These are phyloP conservation scores for Bos indicus DNA, from an alignment of 2,113 vertebrate species.

Conservation along the genomic window DNA sequence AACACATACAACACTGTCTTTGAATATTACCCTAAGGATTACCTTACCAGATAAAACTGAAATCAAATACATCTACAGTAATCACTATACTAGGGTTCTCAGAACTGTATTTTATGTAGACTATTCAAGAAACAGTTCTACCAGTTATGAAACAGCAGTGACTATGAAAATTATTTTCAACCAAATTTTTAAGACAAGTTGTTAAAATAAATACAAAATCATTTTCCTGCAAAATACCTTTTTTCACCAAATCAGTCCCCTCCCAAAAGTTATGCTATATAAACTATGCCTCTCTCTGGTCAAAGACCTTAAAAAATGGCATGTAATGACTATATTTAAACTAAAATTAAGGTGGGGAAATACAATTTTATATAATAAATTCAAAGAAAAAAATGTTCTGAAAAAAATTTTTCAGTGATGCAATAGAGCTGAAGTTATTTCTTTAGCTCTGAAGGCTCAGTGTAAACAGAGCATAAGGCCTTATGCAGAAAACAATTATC, in stretches of 20 bases:
- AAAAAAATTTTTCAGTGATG: neutral
- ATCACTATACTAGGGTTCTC: neutral
- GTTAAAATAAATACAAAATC: conserved; percentile 24
- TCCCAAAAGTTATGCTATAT: neutral
- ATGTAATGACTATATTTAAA: neutral
- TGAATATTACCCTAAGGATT: neutral
- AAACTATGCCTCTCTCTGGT: neutral
- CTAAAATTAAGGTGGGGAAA: conserved; percentile 12
- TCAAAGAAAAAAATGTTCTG: conserved; percentile 36
- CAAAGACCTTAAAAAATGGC: conserved; percentile 17
- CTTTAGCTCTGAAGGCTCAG: neutral
- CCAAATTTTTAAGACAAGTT: neutral
- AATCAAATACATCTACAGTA: neutral
- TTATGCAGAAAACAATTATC: neutral
- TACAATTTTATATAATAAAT: neutral
- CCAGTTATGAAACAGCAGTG: neutral
- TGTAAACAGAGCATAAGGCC: neutral
- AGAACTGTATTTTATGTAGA: conserved; percentile 2
- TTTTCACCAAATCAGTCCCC: neutral
- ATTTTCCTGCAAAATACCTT: neutral
- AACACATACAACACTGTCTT: neutral
- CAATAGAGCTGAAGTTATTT: neutral
- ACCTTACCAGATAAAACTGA: neutral
- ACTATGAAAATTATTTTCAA: conserved; percentile 28
- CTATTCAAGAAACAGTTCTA: neutral